A percentile compares a stretch with the other conserved stretches of the same genome.
These are phyloP conservation scores for Hirtodrosophila duncani DNA, from an alignment of 2,888 invertebrate species.

Conservation along the genomic window DNA sequence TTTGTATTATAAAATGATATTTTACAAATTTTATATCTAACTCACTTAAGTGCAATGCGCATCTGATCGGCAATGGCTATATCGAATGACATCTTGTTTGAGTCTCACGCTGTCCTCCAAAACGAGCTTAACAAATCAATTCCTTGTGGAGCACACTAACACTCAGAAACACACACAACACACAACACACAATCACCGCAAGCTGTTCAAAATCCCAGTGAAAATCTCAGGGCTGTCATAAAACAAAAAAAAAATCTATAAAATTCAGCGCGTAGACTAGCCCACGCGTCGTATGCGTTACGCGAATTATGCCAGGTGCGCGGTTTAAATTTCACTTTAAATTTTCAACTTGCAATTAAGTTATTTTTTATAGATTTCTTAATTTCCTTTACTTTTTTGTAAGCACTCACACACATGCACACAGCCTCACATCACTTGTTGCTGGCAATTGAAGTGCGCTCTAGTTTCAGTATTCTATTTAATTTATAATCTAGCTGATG, in stretches of 20 bases:
- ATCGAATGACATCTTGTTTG: conserved; percentile 70
- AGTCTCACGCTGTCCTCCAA: conserved; percentile 19
- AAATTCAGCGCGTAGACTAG: conserved; percentile 10
- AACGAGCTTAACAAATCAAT: conserved; percentile 17
- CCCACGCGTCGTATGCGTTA: conserved; percentile 40
- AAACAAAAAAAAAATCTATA: conserved; percentile 21
- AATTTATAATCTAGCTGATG: conserved; percentile 12
- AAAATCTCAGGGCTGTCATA: conserved; percentile 30
- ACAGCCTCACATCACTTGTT: conserved; percentile 26
- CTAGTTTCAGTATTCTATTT: neutral
- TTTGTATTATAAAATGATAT: no score
- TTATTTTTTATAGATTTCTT: conserved; percentile 17
- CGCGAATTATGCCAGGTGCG: conserved; percentile 19
- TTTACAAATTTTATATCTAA: conserved; percentile 9
- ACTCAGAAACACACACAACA: neutral
- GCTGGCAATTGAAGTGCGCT: neutral
- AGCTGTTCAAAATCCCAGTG: conserved; percentile 43
- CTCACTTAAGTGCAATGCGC: conserved; percentile 75
- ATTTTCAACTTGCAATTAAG: conserved; percentile 7
- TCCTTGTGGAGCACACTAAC: conserved; percentile 25
- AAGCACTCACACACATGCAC: neutral
- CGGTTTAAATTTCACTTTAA: conserved; percentile 10
- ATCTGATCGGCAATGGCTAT: conserved; percentile 76
- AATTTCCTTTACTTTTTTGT: neutral
- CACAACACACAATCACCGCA: conserved; percentile 15